Percentiles rank a stretch among this genome's conserved stretches.
These are phyloP conservation scores for Macquaria ambigua DNA, from an alignment of 2,113 vertebrate genomes.

Conservation along the genomic window DNA sequence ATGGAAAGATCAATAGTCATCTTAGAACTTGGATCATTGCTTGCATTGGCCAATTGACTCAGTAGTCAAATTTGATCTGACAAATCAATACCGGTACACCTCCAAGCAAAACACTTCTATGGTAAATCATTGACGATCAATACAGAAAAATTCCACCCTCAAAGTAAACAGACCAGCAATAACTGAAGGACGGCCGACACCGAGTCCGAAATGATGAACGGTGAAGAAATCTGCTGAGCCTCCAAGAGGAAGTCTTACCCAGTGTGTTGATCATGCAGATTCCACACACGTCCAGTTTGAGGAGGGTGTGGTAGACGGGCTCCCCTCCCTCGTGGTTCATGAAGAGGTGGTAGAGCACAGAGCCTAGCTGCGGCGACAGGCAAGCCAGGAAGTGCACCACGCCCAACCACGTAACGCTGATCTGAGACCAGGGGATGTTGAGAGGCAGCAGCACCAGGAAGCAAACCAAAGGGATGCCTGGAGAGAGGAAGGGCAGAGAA, in stretches of 20 bases:
- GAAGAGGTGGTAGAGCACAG: constrained; percentile 94
- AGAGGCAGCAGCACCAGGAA: constrained; percentile 93
- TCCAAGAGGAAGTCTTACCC: constrained; percentile 74
- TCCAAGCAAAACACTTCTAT: constrained; percentile 35
- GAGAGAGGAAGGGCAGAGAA: not conserved
- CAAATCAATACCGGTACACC: constrained; percentile 52
- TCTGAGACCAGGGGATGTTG: constrained; percentile 92
- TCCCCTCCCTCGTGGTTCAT: constrained; percentile 95
- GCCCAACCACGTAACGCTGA: constrained; percentile 91
- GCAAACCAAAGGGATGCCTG: constrained; percentile 92
- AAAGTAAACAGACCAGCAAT: constrained; percentile 30
- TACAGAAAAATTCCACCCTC: constrained; percentile 29
- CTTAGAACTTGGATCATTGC: constrained; percentile 27
- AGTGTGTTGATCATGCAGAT: constrained; percentile 95
- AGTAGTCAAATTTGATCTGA: constrained; percentile 29
- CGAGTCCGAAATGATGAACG: not conserved
- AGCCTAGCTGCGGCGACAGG: constrained; percentile 91
- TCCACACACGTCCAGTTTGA: constrained; percentile 94
- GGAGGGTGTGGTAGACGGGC: constrained; percentile 90
- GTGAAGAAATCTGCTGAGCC: constrained; percentile 11
- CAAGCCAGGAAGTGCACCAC: constrained; percentile 93
- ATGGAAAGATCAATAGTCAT: constrained; percentile 37
- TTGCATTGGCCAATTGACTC: constrained; percentile 31
- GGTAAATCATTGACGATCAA: constrained; percentile 58
- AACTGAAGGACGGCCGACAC: constrained; percentile 4